A percentile compares a stretch with the other conserved stretches of the same genome.
Evolutionary conservation across 2,888 invertebrate species (phyloP).

Genomic region (Chrysotoxum bicinctum): DNA sequence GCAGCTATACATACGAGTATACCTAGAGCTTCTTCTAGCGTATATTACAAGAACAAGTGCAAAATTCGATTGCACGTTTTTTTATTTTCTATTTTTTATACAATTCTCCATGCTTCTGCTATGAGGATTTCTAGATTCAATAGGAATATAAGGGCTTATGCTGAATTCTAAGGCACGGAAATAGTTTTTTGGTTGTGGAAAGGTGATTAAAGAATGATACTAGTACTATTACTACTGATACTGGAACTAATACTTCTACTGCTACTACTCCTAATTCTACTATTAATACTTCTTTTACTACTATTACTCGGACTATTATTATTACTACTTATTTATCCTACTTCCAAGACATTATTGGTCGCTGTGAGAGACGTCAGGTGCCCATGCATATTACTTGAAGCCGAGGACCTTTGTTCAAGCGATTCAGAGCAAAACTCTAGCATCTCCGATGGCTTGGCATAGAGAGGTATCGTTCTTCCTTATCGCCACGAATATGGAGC

Average conservation of each 20-base stretch:
- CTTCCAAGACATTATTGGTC: too few species aligned
- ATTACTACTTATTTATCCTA: not conserved
- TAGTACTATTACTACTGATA: not conserved
- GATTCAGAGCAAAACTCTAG: too few species aligned
- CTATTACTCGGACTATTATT: not conserved
- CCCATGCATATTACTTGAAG: too few species aligned
- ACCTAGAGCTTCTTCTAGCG: constrained; percentile 3
- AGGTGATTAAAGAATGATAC: not conserved
- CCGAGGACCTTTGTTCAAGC: too few species aligned
- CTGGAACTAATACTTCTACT: not conserved
- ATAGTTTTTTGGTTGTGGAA: not conserved
- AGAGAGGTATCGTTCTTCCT: too few species aligned
- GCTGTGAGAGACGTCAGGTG: too few species aligned
- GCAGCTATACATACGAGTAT: not conserved
- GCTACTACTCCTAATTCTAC: not conserved
- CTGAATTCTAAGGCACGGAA: not conserved
- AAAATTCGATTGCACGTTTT: constrained; percentile 57
- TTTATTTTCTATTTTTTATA: not conserved
- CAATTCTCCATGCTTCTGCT: constrained; percentile 4
- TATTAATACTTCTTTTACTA: not conserved
- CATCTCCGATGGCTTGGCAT: too few species aligned
- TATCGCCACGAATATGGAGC: too few species aligned
- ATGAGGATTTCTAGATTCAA: constrained; percentile 28
- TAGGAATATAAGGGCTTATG: constrained; percentile 34
- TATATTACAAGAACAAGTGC: constrained; percentile 56